Base-by-base conservation (phyloP, 2,888 invertebrate species). In the Drosophila merina region DNA sequence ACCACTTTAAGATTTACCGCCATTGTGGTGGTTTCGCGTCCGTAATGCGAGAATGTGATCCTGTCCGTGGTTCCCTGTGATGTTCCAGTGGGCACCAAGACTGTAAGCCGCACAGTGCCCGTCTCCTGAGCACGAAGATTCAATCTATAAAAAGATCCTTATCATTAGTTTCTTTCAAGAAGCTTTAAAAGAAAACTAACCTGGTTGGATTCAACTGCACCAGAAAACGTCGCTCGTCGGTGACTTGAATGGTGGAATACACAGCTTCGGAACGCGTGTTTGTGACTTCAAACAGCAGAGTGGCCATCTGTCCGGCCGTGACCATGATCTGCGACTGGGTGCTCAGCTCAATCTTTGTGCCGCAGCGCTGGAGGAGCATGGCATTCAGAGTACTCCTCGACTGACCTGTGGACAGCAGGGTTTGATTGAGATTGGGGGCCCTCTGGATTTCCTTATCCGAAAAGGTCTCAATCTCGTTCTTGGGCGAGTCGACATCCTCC, bases 281-380 rank as follows among this genome's bases (percentile, higher is more conserved):
- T 0, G 94, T 95, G 0, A 96, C 94, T 90, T 96, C 95, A 82
- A 95, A 96, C 68, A 94, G 93, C n/a, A 96, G 84, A 44, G 89
- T 86, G 0, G 88, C 82, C 56, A 88, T 66, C 76, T 86, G 86
- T 0, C 92, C 92, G 0, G 92, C 90, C 3, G 89, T 87, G 3
- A 91, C 84, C 7, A 92, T 79, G 3, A 93, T 74, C 81, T 93
- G 91, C 0, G 93, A 93, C 49, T 92, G 92, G 3, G 90, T 75
- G 42, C 91, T 92, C 42, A 93, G 88, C 63, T 93, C 93, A 12
- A 93, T 91, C 75, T 90, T 91, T 2, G 92, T 92, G 25, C 89
- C 77, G 26, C 87, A 84, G 9, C 83, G 85, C 55, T 89, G 88
- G 20, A 89, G 62, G 25, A 90, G 64, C 75, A 84, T 77, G 9